These are phyloP conservation scores for Cybosia mesomella DNA, from an alignment of 2,888 invertebrate genomes.

Conservation along the genomic window DNA sequence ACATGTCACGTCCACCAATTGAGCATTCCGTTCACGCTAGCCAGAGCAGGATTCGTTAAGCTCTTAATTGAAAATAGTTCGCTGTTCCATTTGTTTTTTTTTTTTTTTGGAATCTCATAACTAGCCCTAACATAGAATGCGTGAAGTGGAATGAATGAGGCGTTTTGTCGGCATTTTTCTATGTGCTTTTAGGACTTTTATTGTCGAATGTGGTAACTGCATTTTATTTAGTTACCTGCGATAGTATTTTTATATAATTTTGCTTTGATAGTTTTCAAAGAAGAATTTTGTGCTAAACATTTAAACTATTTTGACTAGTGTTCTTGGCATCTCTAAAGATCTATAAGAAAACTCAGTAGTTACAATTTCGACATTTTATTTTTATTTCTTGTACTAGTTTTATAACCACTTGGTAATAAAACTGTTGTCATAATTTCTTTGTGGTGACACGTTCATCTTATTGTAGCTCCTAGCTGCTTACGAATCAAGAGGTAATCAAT, in stretches of 20 bases:
- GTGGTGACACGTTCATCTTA: not conserved
- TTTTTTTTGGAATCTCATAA: conserved; percentile 19
- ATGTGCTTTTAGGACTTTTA: conserved; percentile 2
- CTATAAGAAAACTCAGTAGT: not conserved
- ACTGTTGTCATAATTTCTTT: not conserved
- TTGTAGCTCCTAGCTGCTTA: too few relatives aligned
- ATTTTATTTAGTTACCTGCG: not conserved
- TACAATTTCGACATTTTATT: not conserved
- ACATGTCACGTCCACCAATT: conserved; percentile 26
- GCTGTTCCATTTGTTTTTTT: conserved; percentile 7
- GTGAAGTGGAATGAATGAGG: conserved; percentile 16
- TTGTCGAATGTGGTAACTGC: not conserved
- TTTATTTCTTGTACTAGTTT: too few relatives aligned
- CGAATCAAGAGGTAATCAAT: not conserved
- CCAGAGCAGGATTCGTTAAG: conserved; percentile 25
- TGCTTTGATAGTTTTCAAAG: not conserved
- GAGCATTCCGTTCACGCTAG: conserved; percentile 21
- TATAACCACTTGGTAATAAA: too few relatives aligned
- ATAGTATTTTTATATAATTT: not conserved
- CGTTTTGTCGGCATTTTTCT: conserved; percentile 15
- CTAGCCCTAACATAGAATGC: not conserved
- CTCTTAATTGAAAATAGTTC: conserved; percentile 44
- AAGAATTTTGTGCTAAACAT: not conserved
- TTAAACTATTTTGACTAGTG: not conserved
- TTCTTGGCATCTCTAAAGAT: not conserved